Evolutionary conservation across 2,113 vertebrate species (phyloP), one percentile per base, ranked within the genome.

Genomic region (Cyanoderma ruficeps): DNA sequence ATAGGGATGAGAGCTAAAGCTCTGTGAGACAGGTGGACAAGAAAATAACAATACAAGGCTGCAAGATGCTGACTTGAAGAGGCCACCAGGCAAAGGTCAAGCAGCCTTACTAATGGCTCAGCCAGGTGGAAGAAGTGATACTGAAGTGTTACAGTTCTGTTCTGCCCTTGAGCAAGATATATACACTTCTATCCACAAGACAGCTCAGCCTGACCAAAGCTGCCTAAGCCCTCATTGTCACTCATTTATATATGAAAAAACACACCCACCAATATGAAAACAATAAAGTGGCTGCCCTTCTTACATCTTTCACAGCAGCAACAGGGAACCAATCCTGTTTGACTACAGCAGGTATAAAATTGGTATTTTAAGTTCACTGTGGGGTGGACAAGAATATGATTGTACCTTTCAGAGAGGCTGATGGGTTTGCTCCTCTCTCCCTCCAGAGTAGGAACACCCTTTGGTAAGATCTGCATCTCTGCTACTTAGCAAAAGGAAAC

Each of bases 91-190:
- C 0, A 0, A 76, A 83, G 47, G 47, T 55, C 55, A 61, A 61
- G 55, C 55, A 75, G 55, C 24, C 14, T 60, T 47, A 41, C 14
- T n/a, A 52, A 53, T 8, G 46, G 39, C 46, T 53, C 44, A 44
- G 33, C 24, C 17, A 13, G 11, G 16, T 8, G 5, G 33, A 65
- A 63, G 37, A 33, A n/a, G 37, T 0, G 0, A 71, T 8, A n/a
- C 6, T 19, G 24, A 64, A 44, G 13, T n/a, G 24, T 27, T 39
- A 60, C 20, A n/a, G 14, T 25, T 83, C 15, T 33, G 15, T 57
- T 50, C 57, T 78, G 57, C 42, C 65, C 44, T 18, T 11, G 20
- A 64, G 67, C 37, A 72, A 27, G 8, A n/a, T 3, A 50, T 0
- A 0, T 33, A 37, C 10, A 9, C 42, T 70, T 50, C 44, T n/a